A percentile compares a stretch with the other conserved stretches of the same genome.
These are phyloP conservation scores for Psittacus erithacus DNA, from an alignment of 2,113 vertebrate species.

Conservation along the genomic window DNA sequence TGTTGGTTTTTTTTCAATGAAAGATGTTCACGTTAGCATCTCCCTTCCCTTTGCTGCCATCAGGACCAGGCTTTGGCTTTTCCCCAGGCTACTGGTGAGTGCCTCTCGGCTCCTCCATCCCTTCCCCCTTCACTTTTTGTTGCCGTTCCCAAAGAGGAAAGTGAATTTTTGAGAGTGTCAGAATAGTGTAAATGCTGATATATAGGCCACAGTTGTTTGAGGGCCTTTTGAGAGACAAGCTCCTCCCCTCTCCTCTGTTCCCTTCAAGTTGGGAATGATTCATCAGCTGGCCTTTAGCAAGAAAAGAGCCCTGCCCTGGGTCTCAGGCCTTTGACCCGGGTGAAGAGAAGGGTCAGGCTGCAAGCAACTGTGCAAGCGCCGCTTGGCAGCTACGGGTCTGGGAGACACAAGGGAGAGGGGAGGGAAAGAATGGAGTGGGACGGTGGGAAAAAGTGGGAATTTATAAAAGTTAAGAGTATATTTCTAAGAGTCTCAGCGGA, in stretches of 20 bases:
- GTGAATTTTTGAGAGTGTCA: conserved; percentile 83
- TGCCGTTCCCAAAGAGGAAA: conserved; percentile 78
- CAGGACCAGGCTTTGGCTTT: background rate
- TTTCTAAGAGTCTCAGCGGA: conserved; percentile 91
- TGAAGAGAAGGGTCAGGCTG: conserved; percentile 90
- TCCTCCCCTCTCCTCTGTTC: conserved; percentile 79
- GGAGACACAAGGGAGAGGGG: conserved; percentile 79
- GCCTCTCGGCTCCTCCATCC: background rate
- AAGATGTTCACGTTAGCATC: rapidly evolving
- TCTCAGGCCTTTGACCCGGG: conserved; percentile 93
- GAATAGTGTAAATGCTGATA: conserved; percentile 89
- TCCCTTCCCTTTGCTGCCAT: background rate
- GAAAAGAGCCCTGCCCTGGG: conserved; percentile 88
- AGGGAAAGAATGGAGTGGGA: conserved; percentile 80
- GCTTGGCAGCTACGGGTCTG: conserved; percentile 77
- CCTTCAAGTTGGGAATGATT: conserved; percentile 86
- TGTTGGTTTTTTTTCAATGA: background rate
- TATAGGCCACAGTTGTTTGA: conserved; percentile 91
- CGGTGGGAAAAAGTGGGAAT: conserved; percentile 93
- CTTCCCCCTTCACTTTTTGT: conserved; percentile 31
- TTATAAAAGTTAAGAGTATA: conserved; percentile 92
- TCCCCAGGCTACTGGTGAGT: background rate
- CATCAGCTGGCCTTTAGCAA: conserved; percentile 97
- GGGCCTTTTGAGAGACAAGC: conserved; percentile 86
- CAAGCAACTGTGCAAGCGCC: conserved; percentile 85